Base-by-base conservation (phyloP, 2,113 vertebrate species). In the Xyliphius kryptos region DNA sequence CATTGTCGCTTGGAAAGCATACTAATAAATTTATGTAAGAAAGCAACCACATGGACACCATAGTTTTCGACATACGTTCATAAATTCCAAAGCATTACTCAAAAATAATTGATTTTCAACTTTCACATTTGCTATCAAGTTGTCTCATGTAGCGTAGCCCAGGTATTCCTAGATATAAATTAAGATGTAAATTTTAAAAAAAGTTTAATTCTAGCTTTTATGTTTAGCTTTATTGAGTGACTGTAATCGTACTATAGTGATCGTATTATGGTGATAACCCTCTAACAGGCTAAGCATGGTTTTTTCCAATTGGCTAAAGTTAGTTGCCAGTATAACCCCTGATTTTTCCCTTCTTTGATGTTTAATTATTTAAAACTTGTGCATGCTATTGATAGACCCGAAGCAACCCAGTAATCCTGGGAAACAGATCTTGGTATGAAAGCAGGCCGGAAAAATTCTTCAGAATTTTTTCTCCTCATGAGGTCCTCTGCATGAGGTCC, bases 371-470 rank as follows among this genome's bases (percentile, higher is more conserved):
- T 44, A 55, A 14, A 6, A 16, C 16, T 32, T 47, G 38, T 61
- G 47, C 36, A 36, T 67, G 66, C 72, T 72, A 66, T 68, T 63
- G 61, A 68, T 51, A 66, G 61, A 71, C 57, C 48, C 47, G 6
- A 47, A 63, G 44, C 53, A 61, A 48, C 59, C 21, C 40, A 22
- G 67, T 53, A 65, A 49, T 56, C 56, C 66, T 77, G 69, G 54
- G 59, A 75, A 80, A 71, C 55, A 68, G 67, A 36, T 37, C 52
- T 26, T 21, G 62, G 15, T 50, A 47, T 44, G 17, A 32, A 62
- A 43, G 55, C 20, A 16, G 49, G 38, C 37, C 26, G 2, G 43
- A 44, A 71, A 70, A 64, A 72, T 69, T 70, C 52, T 66, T 57
- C 57, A 32, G 63, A 67, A 44, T 32, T 32, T 32, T 32, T 32